A percentile compares a stretch with the other conserved stretches of the same genome.
These are phyloP conservation scores for Schizotus pectinicornis DNA, from an alignment of 2,888 invertebrate genomes.

Conservation along the genomic window DNA sequence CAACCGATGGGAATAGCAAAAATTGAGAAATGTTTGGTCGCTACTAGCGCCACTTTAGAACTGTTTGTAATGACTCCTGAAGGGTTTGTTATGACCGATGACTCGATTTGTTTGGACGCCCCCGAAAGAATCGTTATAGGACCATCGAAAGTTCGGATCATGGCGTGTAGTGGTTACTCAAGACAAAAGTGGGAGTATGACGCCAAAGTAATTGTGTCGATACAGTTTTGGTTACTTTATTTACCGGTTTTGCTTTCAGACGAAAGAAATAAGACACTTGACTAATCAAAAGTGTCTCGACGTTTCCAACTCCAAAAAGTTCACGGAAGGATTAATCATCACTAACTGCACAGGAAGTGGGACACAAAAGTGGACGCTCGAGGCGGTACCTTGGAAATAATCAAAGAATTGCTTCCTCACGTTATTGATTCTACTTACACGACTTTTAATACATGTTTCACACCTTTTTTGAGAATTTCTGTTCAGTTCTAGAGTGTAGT, in stretches of 20 bases:
- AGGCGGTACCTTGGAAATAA: constrained; percentile 71
- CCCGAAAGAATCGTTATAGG: constrained; percentile 60
- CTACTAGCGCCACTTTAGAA: constrained; percentile 64
- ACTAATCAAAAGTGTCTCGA: constrained; percentile 67
- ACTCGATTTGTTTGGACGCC: constrained; percentile 83
- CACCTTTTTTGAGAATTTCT: too few species aligned
- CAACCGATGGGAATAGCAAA: constrained; percentile 76
- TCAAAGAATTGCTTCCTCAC: not conserved
- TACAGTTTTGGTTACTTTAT: constrained; percentile 15
- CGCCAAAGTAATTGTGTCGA: constrained; percentile 51
- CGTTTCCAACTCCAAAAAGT: constrained; percentile 56
- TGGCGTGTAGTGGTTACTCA: constrained; percentile 71
- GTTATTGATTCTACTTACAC: not conserved
- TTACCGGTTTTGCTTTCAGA: constrained; percentile 52
- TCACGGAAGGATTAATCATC: constrained; percentile 64
- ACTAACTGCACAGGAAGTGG: constrained; percentile 64
- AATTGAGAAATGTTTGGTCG: constrained; percentile 68
- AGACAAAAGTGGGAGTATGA: constrained; percentile 76
- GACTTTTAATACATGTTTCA: too few species aligned
- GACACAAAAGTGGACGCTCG: constrained; percentile 73
- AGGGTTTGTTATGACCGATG: constrained; percentile 83
- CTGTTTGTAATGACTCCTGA: constrained; percentile 74
- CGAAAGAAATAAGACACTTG: constrained; percentile 61
- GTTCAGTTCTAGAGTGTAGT: too few species aligned
- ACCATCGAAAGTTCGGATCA: constrained; percentile 68